Conservation (phyloP, 2,113 vertebrate genomes). For the Pseudopipra pipra region DNA sequence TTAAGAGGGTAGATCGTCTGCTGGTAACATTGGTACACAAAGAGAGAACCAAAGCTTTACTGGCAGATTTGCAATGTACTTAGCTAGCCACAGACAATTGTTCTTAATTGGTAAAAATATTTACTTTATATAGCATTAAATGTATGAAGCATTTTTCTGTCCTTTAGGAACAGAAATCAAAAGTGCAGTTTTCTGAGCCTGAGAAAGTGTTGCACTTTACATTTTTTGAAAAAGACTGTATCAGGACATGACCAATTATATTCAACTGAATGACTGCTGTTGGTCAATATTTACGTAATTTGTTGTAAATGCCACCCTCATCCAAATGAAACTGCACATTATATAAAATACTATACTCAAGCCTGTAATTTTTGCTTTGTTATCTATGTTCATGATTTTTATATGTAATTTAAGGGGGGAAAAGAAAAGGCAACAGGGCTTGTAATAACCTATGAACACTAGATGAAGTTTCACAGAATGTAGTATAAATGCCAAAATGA, state of each 20-base stretch:
- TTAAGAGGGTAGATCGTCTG: not conserved
- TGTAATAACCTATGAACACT: not conserved
- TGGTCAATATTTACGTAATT: not conserved
- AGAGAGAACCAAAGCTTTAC: not conserved
- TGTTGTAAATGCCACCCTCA: not conserved
- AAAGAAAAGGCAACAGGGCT: not conserved
- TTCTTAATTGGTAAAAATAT: not conserved
- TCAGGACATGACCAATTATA: not conserved
- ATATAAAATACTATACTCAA: not conserved
- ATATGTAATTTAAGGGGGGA: not conserved
- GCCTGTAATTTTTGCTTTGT: not conserved
- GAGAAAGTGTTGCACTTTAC: not conserved
- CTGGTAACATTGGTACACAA: fast-evolving
- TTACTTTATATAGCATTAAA: not conserved
- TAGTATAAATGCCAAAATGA: not conserved
- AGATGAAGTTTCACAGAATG: not conserved
- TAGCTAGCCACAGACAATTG: not conserved
- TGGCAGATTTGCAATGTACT: not conserved
- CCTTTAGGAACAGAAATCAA: not conserved
- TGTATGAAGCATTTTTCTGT: not conserved
- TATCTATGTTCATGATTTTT: not conserved
- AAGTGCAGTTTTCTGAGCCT: not conserved
- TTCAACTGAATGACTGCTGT: not conserved
- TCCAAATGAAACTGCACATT: not conserved
- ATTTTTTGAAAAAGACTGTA: not conserved